A percentile compares a stretch with the other conserved stretches of the same genome.
Evolutionary conservation across 1,140 invertebrate genomes (phyloP).

Genomic region (Diachasmimorpha longicaudata): DNA sequence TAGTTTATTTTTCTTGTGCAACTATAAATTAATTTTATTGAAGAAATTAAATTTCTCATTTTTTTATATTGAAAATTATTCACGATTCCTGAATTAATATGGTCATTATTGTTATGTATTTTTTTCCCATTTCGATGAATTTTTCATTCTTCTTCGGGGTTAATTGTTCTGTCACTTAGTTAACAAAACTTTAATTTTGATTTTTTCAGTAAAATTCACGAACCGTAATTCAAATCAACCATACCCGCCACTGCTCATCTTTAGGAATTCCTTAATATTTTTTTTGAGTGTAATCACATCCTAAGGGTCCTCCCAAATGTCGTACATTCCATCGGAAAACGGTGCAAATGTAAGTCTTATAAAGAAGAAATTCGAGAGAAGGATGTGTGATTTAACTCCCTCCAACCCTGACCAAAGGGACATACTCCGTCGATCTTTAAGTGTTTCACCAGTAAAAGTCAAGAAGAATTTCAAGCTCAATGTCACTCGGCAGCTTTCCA

Average conservation of each 20-base stretch:
- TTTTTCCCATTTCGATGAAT: too few relatives aligned
- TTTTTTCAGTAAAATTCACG: background rate
- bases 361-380: conserved; percentile 34
- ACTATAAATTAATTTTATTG: too few relatives aligned
- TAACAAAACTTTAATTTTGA: background rate
- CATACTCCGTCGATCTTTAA: conserved; percentile 22
- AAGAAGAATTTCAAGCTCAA: conserved; percentile 36
- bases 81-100: too few relatives aligned
- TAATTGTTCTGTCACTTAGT: background rate
- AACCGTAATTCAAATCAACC: background rate
- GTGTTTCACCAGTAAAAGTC: conserved; percentile 29
- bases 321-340: conserved; percentile 28
- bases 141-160: too few relatives aligned
- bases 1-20: too few relatives aligned
- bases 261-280: background rate
- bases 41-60: too few relatives aligned
- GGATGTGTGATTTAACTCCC: background rate
- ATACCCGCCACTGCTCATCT: background rate
- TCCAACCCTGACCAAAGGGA: conserved; percentile 6
- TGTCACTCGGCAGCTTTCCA: conserved; percentile 63
- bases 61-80: too few relatives aligned
- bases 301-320: conserved; percentile 22
- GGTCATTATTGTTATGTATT: too few relatives aligned
- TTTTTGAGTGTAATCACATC: background rate
- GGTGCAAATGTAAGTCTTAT: conserved; percentile 30